Evolutionary conservation across 2,797 vertebrate genomes (phyloP), one percentile per base, ranked within the genome.

Genomic region (Oreortyx pictus): DNA sequence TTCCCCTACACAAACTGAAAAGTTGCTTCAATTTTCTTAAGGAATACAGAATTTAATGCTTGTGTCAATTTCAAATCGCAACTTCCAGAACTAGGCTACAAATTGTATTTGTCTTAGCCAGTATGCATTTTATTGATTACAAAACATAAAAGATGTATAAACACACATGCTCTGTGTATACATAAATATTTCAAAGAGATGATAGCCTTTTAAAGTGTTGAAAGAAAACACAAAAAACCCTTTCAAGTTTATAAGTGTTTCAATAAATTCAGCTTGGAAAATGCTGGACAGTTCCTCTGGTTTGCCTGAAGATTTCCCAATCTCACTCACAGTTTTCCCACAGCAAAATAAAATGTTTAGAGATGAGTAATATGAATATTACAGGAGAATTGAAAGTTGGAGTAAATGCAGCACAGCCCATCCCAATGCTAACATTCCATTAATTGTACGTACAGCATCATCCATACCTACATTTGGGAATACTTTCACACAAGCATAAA

Each of bases 211-310:
- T 90, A 76, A 89, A 62, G 65, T 33, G 41, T 7, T 33, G 39
- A 90, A 93, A 52, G 22, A 35, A 64, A 92, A 79, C 18, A 44
- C 31, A 60, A 75, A 78, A 68, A 90, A 31, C 17, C 66, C 54
- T 25, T 83, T 66, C 31, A 65, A 50, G 24, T 86, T 79, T 59
- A 72, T 33, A 61, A 54, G 5, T 8, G 24, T 33, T 82, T 87
- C 44, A 72, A 66, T 14, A 43, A 18, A 9, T 94, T 96, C 93
- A 96, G 93, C 90, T 82, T 7, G 22, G 60, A 47, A 91, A 89
- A 86, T 64, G 94, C 94, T 96, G 94, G 95, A 96, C 94, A 95
- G 94, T 76, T 97, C 95, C 96, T 76, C 82, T 46, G 39, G 35
- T 61, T 54, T 44, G 29, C 57, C 72, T 62, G 60, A 71, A 73